Conservation (phyloP, 1,140 invertebrate species). For the Drosophila ananassae region DNA sequence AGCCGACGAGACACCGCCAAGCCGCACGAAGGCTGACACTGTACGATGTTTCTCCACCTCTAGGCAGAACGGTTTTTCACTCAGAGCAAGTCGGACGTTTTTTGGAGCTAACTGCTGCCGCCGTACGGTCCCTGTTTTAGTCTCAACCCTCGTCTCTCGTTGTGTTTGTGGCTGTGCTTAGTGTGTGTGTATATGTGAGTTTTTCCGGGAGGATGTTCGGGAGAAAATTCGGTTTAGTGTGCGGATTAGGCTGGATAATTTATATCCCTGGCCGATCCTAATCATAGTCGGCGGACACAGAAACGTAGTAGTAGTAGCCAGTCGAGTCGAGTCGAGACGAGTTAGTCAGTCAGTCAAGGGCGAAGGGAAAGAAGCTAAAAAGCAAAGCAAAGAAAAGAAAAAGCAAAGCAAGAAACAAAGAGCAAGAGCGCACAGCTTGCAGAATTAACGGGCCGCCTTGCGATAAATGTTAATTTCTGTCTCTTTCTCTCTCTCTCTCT, state of each 20-base stretch:
- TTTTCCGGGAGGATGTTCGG: slow-evolving; percentile 35
- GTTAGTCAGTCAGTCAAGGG: too few relatives aligned
- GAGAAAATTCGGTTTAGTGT: slow-evolving; percentile 51
- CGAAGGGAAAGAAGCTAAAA: not conserved
- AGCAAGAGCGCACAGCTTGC: slow-evolving; percentile 25
- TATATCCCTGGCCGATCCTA: not conserved
- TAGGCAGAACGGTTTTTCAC: slow-evolving; percentile 29
- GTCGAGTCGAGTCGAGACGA: too few relatives aligned
- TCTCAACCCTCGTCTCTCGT: slow-evolving; percentile 58
- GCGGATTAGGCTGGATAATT: not conserved
- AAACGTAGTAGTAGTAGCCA: too few relatives aligned
- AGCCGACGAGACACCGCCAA: not conserved
- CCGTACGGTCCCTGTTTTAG: slow-evolving; percentile 55
- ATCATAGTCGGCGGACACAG: slow-evolving; percentile 4
- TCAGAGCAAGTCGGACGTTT: slow-evolving; percentile 71
- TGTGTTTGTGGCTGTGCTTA: slow-evolving; percentile 48
- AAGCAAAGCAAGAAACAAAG: slow-evolving; percentile 3
- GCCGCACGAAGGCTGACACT: not conserved
- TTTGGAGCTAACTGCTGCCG: slow-evolving; percentile 41
- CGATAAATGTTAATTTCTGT: slow-evolving; percentile 53
- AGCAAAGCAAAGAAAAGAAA: slow-evolving; percentile 4
- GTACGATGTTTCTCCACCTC: not conserved
- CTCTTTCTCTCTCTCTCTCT: slow-evolving; percentile 64
- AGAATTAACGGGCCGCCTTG: slow-evolving; percentile 35
- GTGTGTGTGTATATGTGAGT: slow-evolving; percentile 61